Evolutionary conservation across 2,113 vertebrate genomes (phyloP), one percentile per base, ranked within the genome.

Genomic region (Pyrgilauda ruficollis): DNA sequence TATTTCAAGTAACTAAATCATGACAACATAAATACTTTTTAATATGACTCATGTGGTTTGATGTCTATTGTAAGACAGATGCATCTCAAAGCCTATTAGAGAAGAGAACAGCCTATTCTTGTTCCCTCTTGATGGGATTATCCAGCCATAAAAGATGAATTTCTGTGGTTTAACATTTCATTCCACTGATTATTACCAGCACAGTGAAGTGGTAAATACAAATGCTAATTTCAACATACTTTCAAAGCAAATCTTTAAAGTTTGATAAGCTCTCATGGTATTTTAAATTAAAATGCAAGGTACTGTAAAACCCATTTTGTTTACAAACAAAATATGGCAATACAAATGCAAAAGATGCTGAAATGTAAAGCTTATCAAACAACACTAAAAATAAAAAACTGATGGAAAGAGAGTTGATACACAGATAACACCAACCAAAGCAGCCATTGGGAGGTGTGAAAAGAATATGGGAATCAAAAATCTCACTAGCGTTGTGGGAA

Each of bases 121-220:
- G 30, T 96, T 98, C 63, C 62, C 47, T 96, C 95, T 95, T 97
- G 96, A 97, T 96, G 89, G 83, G 73, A 82, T 97, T 97, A 97
- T 94, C 73, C 96, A 97, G 93, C 83, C 89, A 92, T 97, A 97
- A 97, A 97, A 97, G 79, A 97, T 97, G 66, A 76, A 96, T 97
- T 97, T 97, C 47, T 68, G 92, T 66, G 49, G 93, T 96, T 97
- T 97, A 88, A 72, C 74, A 86, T 97, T 97, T 97, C 6, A 16
- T 97, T 98, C 68, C 90, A 77, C 80, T 96, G 91, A 97, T 97
- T 95, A 97, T 96, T 91, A 96, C 70, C 63, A 97, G 84, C 89
- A 97, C 89, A 97, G 81, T 97, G 84, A 97, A 96, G 94, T 96
- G 87, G 56, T 83, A 98, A 98, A 97, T 97, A 95, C 80, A 97